Conservation (phyloP, 2,113 vertebrate species). For the Platichthys stellatus region DNA sequence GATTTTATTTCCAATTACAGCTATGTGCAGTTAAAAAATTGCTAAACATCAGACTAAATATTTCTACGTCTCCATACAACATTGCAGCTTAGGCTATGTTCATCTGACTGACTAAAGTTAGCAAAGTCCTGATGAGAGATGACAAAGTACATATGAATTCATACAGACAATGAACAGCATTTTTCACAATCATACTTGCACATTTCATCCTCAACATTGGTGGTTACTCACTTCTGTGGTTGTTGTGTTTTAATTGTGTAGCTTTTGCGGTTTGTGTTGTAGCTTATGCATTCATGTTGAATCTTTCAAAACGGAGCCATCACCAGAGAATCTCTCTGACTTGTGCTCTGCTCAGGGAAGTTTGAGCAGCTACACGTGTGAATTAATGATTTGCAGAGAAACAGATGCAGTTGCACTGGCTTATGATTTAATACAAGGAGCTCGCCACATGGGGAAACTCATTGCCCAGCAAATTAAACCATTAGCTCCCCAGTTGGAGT, state of each 20-base stretch:
- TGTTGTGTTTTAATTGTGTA: not conserved
- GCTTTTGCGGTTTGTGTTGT: not conserved
- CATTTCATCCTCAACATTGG: not conserved
- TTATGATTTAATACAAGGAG: constrained; percentile 67
- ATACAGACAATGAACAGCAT: too few relatives aligned
- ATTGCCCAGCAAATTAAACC: constrained; percentile 78
- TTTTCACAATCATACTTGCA: not conserved
- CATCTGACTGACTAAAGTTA: too few relatives aligned
- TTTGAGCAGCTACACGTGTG: not conserved
- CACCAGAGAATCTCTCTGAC: not conserved
- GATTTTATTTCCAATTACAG: too few relatives aligned
- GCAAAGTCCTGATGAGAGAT: too few relatives aligned
- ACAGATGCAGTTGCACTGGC: constrained; percentile 44
- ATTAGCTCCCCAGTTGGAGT: constrained; percentile 74
- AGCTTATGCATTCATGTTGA: too few relatives aligned
- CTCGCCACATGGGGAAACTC: constrained; percentile 62
- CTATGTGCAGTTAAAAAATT: too few relatives aligned
- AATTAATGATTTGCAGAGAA: constrained; percentile 21
- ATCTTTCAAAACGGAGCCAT: constrained; percentile 8
- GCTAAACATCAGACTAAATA: too few relatives aligned
- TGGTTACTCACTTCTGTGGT: not conserved
- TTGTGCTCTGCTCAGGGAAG: not conserved
- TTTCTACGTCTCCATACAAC: too few relatives aligned
- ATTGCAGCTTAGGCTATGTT: too few relatives aligned
- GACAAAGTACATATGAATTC: too few relatives aligned